These are phyloP conservation scores for Tipula helvola DNA, from an alignment of 2,888 invertebrate genomes.

Conservation along the genomic window DNA sequence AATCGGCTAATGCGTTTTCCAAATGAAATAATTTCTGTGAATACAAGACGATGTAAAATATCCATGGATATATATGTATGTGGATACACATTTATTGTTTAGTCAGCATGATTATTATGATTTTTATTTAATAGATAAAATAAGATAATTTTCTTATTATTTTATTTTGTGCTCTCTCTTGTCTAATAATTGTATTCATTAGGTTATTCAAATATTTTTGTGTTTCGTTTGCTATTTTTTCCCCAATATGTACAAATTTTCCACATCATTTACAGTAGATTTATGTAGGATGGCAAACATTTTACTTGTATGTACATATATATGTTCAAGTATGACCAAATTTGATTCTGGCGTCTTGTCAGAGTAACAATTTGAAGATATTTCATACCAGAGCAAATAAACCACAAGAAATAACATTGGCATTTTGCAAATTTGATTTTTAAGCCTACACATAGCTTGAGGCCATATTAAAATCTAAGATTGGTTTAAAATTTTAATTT, in stretches of 20 bases:
- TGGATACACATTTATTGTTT: neutral
- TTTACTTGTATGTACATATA: neutral
- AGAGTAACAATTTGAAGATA: no score
- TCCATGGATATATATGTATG: neutral
- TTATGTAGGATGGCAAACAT: neutral
- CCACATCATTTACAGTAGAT: neutral
- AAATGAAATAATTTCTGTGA: neutral
- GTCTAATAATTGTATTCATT: neutral
- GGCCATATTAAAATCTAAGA: no score
- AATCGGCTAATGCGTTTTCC: neutral
- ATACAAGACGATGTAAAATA: neutral
- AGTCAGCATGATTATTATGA: constrained; percentile 4
- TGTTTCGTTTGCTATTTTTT: neutral
- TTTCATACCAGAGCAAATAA: no score
- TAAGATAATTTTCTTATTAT: neutral
- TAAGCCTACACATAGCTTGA: no score
- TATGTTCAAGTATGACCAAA: neutral
- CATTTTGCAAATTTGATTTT: no score
- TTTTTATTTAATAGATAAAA: neutral
- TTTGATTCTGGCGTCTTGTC: no score
- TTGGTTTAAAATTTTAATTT: no score
- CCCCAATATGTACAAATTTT: neutral
- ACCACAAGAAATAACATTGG: no score
- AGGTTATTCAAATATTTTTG: neutral
- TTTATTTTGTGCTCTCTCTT: neutral